Percentiles rank a stretch among this genome's conserved stretches.
These are phyloP conservation scores for Neelides folsomi DNA, from an alignment of 2,888 invertebrate species.

Conservation along the genomic window DNA sequence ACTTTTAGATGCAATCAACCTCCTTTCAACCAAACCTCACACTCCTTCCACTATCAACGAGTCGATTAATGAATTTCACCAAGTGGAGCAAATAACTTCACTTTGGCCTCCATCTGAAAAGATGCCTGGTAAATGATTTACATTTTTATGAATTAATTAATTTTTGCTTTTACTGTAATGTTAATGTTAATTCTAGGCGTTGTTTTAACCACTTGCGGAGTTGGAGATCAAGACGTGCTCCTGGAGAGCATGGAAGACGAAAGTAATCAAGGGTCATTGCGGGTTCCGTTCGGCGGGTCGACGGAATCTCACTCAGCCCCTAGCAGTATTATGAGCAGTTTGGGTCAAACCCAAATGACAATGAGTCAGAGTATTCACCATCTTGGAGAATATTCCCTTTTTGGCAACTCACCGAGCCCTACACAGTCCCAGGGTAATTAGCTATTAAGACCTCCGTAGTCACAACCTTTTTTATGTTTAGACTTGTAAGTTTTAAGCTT, in stretches of 20 bases:
- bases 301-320: neutral
- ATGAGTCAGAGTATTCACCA: constrained; percentile 7
- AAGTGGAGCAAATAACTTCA: constrained; percentile 20
- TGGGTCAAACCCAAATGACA: constrained; percentile 1
- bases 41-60: constrained; percentile 22
- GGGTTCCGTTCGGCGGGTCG: constrained; percentile 23
- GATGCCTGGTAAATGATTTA: constrained; percentile 24
- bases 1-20: constrained; percentile 30
- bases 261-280: constrained; percentile 23
- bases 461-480: no score
- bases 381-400: constrained; percentile 23
- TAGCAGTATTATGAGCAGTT: neutral
- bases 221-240: constrained; percentile 17
- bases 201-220: constrained; percentile 30
- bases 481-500: no score
- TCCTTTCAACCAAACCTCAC: constrained; percentile 29
- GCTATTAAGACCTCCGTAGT: no score
- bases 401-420: constrained; percentile 14
- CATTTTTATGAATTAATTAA: neutral
- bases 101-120: constrained; percentile 31
- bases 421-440: neutral
- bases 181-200: constrained; percentile 16
- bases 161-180: neutral
- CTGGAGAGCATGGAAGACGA: constrained; percentile 20
- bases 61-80: constrained; percentile 22